Evolutionary conservation across 2,888 invertebrate genomes (phyloP), one percentile per base, ranked within the genome.

Genomic region (Drosophila silvestris): DNA sequence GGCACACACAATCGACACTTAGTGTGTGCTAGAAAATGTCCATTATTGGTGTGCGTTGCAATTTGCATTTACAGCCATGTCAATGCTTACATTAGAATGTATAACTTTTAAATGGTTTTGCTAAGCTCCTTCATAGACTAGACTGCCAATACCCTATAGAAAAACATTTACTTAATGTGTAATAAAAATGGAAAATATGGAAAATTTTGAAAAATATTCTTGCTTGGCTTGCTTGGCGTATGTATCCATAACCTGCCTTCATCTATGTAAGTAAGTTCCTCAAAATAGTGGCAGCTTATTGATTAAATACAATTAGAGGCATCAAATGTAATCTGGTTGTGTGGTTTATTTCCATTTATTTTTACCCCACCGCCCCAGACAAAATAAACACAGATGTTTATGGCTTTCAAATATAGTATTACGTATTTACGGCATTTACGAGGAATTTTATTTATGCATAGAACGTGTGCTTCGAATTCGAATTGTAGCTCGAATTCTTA

Each of bases 371-470:
- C 35, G 39, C 7, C 59, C 32, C 41, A 64, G 51, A 2, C 16
- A 70, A 60, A 64, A 54, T 59, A 82, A 79, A 79, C 69, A 80
- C 68, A 78, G 52, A 57, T 82, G 78, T 78, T 69, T 69, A 68
- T 57, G 65, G 19, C 47, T 16, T 53, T 32, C 63, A 58, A 66
- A 56, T 56, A 51, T 33, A 56, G 66, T 39, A 63, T 73, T 77
- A 68, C 19, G 60, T 75, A 69, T 89, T 90, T 75, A 77, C 74
- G 70, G 68, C 62, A 57, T 78, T 82, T 82, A 80, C 74, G 63
- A 56, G 54, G 71, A 82, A 75, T 69, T 69, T 68, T 74, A 72
- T 83, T 89, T 77, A 89, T 86, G 61, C 54, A 66, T 56, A 37
- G 57, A 71, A 68, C 64, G 64, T 59, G 77, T 68, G 61, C 61